These are phyloP conservation scores for Clamator glandarius DNA, from an alignment of 2,797 vertebrate genomes.

Conservation along the genomic window DNA sequence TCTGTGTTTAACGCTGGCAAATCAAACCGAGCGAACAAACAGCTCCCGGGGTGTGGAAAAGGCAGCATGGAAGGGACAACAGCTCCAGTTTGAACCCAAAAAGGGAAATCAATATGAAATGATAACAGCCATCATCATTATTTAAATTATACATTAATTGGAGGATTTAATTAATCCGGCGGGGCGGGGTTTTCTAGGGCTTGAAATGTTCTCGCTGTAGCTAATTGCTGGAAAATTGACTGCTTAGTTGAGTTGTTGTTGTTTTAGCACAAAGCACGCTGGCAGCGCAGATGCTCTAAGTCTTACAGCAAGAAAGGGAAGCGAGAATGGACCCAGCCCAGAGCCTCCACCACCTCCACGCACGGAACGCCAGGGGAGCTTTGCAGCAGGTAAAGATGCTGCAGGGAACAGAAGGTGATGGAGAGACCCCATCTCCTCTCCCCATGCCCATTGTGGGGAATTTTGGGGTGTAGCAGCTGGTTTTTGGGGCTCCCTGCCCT, in stretches of 20 bases:
- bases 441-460: accelerated
- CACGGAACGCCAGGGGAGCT: accelerated
- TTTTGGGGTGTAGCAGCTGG: neutral
- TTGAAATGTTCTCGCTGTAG: constrained; percentile 51
- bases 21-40: neutral
- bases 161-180: constrained; percentile 76
- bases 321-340: neutral
- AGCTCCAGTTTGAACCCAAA: constrained; percentile 55
- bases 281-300: neutral
- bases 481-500: neutral
- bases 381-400: accelerated
- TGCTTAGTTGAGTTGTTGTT: neutral
- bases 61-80: constrained; percentile 3
- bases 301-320: neutral
- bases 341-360: accelerated
- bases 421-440: accelerated
- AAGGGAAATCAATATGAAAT: constrained; percentile 66
- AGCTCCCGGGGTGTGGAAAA: constrained; percentile 6
- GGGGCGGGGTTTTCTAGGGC: constrained; percentile 24
- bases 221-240: constrained; percentile 61
- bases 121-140: constrained; percentile 67
- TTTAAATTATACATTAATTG: constrained; percentile 78
- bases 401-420: neutral
- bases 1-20: neutral
- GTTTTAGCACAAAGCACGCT: neutral